Evolutionary conservation across 2,888 invertebrate genomes (phyloP), one percentile per base, ranked within the genome.

Genomic region (Rambutsinella grinnellia): DNA sequence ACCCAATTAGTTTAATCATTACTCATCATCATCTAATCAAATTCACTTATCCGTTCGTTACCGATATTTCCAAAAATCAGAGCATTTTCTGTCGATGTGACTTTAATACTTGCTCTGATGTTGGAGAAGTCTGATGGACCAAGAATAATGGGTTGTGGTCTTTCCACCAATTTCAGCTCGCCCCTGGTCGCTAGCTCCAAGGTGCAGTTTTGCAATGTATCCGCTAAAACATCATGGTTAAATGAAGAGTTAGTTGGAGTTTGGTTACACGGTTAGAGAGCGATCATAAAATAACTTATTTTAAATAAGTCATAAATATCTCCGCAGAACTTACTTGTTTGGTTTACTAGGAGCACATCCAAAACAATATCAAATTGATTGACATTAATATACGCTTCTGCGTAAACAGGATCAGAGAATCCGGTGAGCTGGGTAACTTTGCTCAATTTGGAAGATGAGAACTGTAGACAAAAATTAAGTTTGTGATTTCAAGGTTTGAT

Each of bases 41-140:
- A 27, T 19, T 63, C 49, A 36, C n/a, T n/a, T n/a, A n/a, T n/a
- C n/a, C n/a, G n/a, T n/a, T n/a, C n/a, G 87, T 86, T 85, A 93
- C 95, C 96, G 84, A 99, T 99, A 86, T 99, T 99, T 76, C 99
- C 99, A 88, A 99, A 99, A 84, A 99, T 99, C 84, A 99, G 97
- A 74, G 99, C 99, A 88, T 99, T 99, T 88, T 99, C 99, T 0
- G 99, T 99, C 15, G 98, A 99, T 0, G 99, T 96, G n/a, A 97
- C 97, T 88, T 99, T 99, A 51, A 99, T 97, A 86, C 96, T 97
- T 6, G 99, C 99, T 87, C 98, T 97, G 85, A 99, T 99, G 86
- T 97, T 95, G 85, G 97, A 95, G 88, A 96, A 99, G 89, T 99
- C 99, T 85, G 97, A 91, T 0, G 99, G 98, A 3, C 96, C 99